A percentile compares a stretch with the other conserved stretches of the same genome.
phyloP scores from a whole-genome alignment of 92 coral and sea anemone genomes.

The Ricordea florida region DNA sequence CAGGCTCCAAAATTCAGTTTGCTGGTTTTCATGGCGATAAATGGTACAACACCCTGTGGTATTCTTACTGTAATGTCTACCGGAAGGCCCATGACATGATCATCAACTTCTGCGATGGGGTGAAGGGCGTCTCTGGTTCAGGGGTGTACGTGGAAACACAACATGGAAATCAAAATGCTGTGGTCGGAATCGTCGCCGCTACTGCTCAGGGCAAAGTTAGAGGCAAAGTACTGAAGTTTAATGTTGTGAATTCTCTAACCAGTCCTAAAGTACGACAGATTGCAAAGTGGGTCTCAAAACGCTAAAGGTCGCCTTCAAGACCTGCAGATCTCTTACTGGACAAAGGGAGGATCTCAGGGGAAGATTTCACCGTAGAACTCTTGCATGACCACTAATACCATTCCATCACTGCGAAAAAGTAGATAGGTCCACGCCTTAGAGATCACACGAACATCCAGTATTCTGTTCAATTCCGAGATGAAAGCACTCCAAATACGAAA shows the following conservation, averaged over 20 bases:
- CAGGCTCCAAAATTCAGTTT: constrained; percentile 68
- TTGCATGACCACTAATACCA: no score
- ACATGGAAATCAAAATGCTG: constrained; percentile 40
- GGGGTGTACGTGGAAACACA: constrained; percentile 60
- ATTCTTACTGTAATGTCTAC: constrained; percentile 52
- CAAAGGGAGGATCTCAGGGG: no score
- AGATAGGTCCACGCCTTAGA: no score
- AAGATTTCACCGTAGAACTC: no score
- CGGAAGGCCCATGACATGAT: constrained; percentile 54
- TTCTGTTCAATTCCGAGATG: no score
- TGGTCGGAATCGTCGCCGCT: constrained; percentile 79
- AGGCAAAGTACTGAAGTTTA: constrained; percentile 54
- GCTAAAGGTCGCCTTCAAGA: no score
- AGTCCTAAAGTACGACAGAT: constrained; percentile 53
- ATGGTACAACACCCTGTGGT: constrained; percentile 77
- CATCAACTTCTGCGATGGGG: constrained; percentile 74
- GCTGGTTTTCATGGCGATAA: constrained; percentile 88
- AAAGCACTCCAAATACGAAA: no score
- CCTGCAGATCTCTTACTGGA: no score
- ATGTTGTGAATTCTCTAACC: constrained; percentile 73
- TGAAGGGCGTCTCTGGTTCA: constrained; percentile 81
- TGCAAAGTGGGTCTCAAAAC: constrained; percentile 63
- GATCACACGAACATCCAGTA: no score
- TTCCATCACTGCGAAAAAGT: no score
- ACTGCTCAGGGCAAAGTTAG: constrained; percentile 49